These are phyloP conservation scores for Archips xylosteana DNA, from an alignment of 2,888 invertebrate species.

Conservation along the genomic window DNA sequence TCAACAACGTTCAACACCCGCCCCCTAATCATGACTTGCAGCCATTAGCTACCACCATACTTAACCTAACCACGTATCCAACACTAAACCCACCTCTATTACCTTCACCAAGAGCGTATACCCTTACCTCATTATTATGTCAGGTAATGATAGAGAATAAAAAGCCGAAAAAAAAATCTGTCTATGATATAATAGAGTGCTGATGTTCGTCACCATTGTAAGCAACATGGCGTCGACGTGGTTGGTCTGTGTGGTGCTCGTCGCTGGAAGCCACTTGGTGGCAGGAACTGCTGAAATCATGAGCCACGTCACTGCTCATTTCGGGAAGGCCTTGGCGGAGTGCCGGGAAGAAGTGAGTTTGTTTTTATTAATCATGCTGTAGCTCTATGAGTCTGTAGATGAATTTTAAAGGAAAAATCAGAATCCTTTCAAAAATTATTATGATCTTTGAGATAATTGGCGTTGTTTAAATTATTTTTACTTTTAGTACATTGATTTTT, in stretches of 20 bases:
- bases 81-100: conserved; percentile 8
- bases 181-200: conserved; percentile 51
- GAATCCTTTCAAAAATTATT: no score
- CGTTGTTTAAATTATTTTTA: no score
- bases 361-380: neutral
- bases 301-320: conserved; percentile 81
- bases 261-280: conserved; percentile 52
- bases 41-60: conserved; percentile 21
- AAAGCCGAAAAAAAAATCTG: conserved; percentile 41
- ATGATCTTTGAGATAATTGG: no score
- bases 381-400: no score
- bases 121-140: conserved; percentile 15
- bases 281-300: conserved; percentile 73
- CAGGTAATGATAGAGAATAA: conserved; percentile 38
- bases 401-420: no score
- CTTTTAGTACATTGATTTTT: no score
- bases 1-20: conserved; percentile 16
- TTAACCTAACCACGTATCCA: conserved; percentile 8
- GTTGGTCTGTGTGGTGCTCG: conserved; percentile 50
- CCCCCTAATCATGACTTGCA: conserved; percentile 27
- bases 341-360: conserved; percentile 73
- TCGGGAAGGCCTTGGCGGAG: conserved; percentile 73
- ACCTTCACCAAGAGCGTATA: neutral
- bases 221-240: conserved; percentile 45
- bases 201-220: conserved; percentile 5